A percentile compares a stretch with the other conserved stretches of the same genome.
Conservation (phyloP, 2,888 invertebrate species). For the Micoletzkya japonica region DNA sequence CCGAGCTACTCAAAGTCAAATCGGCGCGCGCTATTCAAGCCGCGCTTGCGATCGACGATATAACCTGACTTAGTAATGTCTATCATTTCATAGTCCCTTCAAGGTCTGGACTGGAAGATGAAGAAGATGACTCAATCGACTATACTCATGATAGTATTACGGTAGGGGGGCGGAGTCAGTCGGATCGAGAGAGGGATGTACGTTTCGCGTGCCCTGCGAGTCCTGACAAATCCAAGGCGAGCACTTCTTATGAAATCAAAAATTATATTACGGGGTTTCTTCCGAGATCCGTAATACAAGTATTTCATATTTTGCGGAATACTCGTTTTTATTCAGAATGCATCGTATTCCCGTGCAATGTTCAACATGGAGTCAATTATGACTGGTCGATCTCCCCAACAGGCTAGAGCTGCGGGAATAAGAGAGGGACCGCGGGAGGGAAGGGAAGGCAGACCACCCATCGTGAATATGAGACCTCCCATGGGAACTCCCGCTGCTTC, state of each 20-base stretch:
- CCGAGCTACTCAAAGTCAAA: no score
- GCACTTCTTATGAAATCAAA: neutral
- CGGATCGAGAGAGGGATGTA: conserved; percentile 23
- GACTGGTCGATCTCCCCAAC: conserved; percentile 44
- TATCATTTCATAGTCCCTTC: no score
- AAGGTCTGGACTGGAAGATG: conserved; percentile 24
- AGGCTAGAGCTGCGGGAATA: conserved; percentile 16
- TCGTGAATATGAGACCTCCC: neutral
- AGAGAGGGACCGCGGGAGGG: neutral
- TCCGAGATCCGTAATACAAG: neutral
- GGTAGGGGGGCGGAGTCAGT: neutral
- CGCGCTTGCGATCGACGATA: no score
- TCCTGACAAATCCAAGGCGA: no score
- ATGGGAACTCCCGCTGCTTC: conserved; percentile 23
- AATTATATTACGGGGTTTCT: neutral
- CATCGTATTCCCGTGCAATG: conserved; percentile 49
- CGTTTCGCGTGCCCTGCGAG: conserved; percentile 38
- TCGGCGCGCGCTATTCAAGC: no score
- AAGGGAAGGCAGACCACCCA: neutral
- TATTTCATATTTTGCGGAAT: neutral
- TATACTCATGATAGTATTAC: neutral
- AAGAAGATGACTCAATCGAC: no score
- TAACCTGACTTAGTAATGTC: no score
- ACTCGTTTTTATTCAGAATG: conserved; percentile 29
- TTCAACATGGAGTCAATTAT: conserved; percentile 40